phyloP scores from a whole-genome alignment of 2,797 vertebrate genomes.

The Buceros bicornis region DNA sequence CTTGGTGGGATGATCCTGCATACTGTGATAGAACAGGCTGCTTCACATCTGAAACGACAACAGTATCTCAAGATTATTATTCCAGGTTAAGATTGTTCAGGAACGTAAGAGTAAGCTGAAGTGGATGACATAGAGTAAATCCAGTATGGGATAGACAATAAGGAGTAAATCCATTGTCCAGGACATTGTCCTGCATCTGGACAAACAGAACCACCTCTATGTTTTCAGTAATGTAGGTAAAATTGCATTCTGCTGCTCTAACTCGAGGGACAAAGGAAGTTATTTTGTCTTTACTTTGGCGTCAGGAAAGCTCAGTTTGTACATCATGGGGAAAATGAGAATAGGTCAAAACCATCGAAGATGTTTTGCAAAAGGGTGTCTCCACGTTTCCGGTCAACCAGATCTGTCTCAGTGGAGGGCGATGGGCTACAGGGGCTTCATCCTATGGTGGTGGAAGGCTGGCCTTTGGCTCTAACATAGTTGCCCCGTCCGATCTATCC shows the following conservation, averaged over 20 bases:
- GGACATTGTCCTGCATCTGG: neutral
- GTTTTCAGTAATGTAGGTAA: neutral
- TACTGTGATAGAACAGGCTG: neutral
- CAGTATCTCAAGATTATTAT: neutral
- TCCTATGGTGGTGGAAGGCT: neutral
- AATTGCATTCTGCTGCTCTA: neutral
- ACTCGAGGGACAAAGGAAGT: neutral
- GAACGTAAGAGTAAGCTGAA: neutral
- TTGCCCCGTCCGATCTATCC: neutral
- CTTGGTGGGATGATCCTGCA: neutral
- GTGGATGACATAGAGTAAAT: neutral
- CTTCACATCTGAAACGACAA: constrained; percentile 48
- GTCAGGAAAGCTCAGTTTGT: neutral
- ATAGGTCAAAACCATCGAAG: neutral
- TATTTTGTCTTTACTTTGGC: neutral
- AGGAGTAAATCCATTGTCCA: neutral
- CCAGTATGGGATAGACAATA: neutral
- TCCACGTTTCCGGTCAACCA: neutral
- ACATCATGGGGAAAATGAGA: neutral
- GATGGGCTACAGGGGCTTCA: neutral
- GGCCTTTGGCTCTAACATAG: neutral
- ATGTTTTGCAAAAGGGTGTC: neutral
- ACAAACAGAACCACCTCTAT: neutral
- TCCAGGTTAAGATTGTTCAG: neutral
- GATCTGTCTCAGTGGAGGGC: neutral